Evolutionary conservation across 2,888 invertebrate genomes (phyloP), one percentile per base, ranked within the genome.

Genomic region (Argyra leucocephala): DNA sequence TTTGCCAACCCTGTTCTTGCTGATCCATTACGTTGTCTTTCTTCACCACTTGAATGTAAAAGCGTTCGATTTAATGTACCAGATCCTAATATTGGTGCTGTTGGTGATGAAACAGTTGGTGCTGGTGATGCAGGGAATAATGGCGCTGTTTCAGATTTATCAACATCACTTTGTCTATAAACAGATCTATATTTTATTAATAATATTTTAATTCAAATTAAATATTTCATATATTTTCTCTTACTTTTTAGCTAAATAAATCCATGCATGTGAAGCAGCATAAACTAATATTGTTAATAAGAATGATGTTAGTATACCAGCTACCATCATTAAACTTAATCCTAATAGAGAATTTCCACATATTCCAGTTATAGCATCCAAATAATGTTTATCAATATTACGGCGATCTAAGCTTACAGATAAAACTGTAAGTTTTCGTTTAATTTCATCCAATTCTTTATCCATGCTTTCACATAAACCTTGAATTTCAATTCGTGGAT

Each of bases 241-340:
- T 82, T 78, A 94, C 94, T 90, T 90, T 78, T 92, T 93, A 75
- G 90, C 88, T 70, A 96, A 90, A 78, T 96, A 94, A 76, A 96
- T 95, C 96, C 96, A 96, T 31, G 95, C 94, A 77, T 96, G 95
- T 9, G 95, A 96, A 76, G 96, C 94, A 66, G 96, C 89, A 83
- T 95, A 91, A 63, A 96, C 95, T 60, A 96, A 86, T 65, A 94
- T 87, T 1, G 96, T 95, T 78, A 96, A 89, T 72, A 95, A 84
- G 71, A 96, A 85, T 24, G 96, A 95, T 64, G 94, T 90, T 31
- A 90, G 84, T 37, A 92, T 83, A 22, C 93, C 89, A n/a, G 95
- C 93, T 64, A 91, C 81, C 78, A 96, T 84, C 85, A 96, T 91
- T 66, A 96, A 86, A 18, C 90, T 88, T 64, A 93, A 80, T 60